Evolutionary conservation across 2,888 invertebrate genomes (phyloP).

Genomic region (Allolobophora icterica): DNA sequence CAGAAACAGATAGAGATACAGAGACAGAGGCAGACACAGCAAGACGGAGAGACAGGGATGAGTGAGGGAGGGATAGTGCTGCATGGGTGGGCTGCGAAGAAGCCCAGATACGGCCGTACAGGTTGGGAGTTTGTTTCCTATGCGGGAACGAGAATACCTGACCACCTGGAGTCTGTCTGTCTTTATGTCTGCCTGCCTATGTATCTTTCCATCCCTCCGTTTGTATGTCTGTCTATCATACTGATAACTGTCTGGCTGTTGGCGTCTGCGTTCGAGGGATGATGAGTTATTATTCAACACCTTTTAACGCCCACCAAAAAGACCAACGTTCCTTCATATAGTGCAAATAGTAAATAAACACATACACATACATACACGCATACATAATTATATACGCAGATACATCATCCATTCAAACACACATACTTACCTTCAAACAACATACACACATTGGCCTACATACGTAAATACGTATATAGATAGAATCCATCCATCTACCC

Average conservation of each 20-base stretch:
- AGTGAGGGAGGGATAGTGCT: not conserved
- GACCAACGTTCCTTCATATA: no score
- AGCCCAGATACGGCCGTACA: not conserved
- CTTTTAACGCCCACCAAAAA: no score
- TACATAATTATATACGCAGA: not conserved
- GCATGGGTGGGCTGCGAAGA: not conserved
- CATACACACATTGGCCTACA: not conserved
- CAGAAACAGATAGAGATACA: not conserved
- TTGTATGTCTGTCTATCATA: not conserved
- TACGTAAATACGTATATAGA: not conserved
- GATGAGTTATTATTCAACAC: no score
- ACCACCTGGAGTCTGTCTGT: not conserved
- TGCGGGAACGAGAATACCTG: not conserved
- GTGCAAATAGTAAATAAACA: no score
- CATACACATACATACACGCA: not conserved
- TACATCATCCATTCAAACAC: not conserved
- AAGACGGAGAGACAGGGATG: no score
- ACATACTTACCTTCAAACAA: constrained; percentile 13
- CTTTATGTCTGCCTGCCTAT: not conserved
- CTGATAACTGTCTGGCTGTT: not conserved
- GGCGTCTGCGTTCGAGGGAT: not conserved
- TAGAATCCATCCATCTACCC: no score
- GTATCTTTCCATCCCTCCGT: not conserved
- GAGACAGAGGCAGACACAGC: no score
- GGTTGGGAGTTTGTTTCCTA: no score